phyloP scores from a whole-genome alignment of 30 jellyfish, hydroid and myxozoan species.

The Hydractinia symbiolongicarpus region DNA sequence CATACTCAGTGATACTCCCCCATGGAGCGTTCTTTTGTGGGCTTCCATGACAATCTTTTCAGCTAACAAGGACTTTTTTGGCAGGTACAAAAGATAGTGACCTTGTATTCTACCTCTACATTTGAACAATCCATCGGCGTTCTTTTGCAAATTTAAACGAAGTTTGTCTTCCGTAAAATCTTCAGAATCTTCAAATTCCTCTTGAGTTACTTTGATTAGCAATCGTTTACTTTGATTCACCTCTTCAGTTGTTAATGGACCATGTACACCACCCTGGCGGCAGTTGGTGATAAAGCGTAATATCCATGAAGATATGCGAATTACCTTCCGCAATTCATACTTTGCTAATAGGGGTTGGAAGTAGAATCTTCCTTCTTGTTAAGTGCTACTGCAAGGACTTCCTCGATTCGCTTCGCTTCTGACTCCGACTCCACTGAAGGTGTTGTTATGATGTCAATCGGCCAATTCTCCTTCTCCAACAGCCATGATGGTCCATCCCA shows the following conservation, averaged over 20 bases:
- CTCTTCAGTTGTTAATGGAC: slow-evolving; percentile 57
- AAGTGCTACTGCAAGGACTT: slow-evolving; percentile 13
- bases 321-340: neutral
- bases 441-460: slow-evolving; percentile 30
- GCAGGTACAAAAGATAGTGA: slow-evolving; percentile 40
- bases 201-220: slow-evolving; percentile 45
- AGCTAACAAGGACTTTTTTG: slow-evolving; percentile 23
- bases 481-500: slow-evolving; percentile 48
- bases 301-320: slow-evolving; percentile 40
- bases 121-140: slow-evolving; percentile 25
- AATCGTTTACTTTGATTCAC: slow-evolving; percentile 7
- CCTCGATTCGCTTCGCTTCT: slow-evolving; percentile 40
- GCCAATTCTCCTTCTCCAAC: slow-evolving; percentile 33
- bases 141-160: slow-evolving; percentile 22
- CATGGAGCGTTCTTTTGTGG: slow-evolving; percentile 21
- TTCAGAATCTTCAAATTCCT: slow-evolving; percentile 1
- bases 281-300: slow-evolving; percentile 36
- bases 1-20: slow-evolving; percentile 20
- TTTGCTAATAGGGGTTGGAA: too few species aligned
- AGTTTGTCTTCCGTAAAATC: slow-evolving; percentile 19
- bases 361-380: too few species aligned
- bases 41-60: slow-evolving; percentile 36
- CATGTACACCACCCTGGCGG: slow-evolving; percentile 5
- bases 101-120: slow-evolving; percentile 47
- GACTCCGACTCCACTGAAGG: slow-evolving; percentile 30